Base-by-base conservation (phyloP, 2,113 vertebrate genomes). In the Pleuronectes platessa region DNA sequence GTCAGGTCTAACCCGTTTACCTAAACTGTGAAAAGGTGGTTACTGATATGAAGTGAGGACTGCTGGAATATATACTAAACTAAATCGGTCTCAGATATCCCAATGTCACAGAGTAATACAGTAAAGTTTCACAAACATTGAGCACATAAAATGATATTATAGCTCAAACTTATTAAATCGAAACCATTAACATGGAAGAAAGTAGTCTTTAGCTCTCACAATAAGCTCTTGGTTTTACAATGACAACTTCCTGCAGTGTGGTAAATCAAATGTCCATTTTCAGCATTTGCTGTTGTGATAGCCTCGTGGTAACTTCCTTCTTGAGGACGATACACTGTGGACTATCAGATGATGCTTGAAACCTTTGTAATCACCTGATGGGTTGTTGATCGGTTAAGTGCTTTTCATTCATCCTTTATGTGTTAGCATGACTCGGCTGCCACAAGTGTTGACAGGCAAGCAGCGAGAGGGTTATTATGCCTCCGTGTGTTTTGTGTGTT, bases 371-470 rank as follows among this genome's bases (percentile, higher is more conserved):
- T 90, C 86, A 87, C 67, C 82, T 66, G 78, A 89, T 88, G 81
- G 88, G 20, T 78, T 74, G 83, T 54, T 88, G 87, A 93, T 86
- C 82, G 87, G 51, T 89, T 88, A 88, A 92, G 88, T 91, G 86
- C 91, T 89, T 89, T 84, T 88, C 87, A 92, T 90, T 80, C 85
- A 88, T 78, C 63, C 54, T 72, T 61, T 81, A 37, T 82, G 85
- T 89, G 92, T 86, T 90, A 79, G 81, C 85, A 68, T 78, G 79
- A 53, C 69, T 86, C 55, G 2, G 55, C 79, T 80, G 72, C 74
- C 31, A 15, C 1, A 74, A 61, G 90, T 37, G 90, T 59, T 88
- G 91, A 93, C 84, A 91, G 83, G 67, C 9, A 24, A 82, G 82
- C 76, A 63, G 80, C 31, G 58, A 83, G 73, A 0, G 12, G 78